Percentiles rank a stretch among this genome's conserved stretches.
Conservation (phyloP, 2,113 vertebrate genomes). For the Probosciger aterrimus region DNA sequence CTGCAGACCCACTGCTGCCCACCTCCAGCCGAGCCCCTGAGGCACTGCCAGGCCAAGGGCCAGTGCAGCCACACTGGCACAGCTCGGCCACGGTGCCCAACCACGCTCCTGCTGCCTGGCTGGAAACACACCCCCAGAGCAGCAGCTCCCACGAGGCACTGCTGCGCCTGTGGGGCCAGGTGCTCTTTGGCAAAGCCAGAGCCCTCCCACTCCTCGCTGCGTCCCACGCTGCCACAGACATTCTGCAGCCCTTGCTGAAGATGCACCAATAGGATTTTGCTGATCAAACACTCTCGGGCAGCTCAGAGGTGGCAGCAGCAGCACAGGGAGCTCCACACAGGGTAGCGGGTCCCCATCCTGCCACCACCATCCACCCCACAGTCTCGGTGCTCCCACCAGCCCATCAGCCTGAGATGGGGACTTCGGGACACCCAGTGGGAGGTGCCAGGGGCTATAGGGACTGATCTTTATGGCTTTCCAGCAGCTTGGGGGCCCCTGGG, state of each 20-base stretch:
- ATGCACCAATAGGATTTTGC: not conserved
- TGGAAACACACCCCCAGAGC: not conserved
- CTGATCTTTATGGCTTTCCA: not conserved
- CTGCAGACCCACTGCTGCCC: not conserved
- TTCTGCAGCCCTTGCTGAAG: not conserved
- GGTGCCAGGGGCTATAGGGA: too few species aligned
- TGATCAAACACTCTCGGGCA: not conserved
- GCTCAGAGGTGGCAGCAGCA: not conserved
- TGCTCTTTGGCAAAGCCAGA: not conserved
- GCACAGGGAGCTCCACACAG: not conserved
- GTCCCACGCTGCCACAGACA: not conserved
- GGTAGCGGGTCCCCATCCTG: not conserved
- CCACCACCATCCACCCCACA: not conserved
- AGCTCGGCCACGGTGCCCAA: not conserved
- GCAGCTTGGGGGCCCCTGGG: fast-evolving
- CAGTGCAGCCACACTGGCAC: fast-evolving
- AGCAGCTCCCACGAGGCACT: fast-evolving
- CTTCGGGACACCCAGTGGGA: not conserved
- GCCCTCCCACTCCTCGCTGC: not conserved
- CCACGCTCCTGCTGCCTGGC: not conserved
- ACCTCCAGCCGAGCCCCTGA: not conserved
- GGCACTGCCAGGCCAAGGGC: not conserved
- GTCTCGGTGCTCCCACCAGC: not conserved
- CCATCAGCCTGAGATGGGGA: not conserved
- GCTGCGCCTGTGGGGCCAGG: not conserved